Conservation (phyloP, 2,113 vertebrate genomes). For the Australoheros scitulus region DNA sequence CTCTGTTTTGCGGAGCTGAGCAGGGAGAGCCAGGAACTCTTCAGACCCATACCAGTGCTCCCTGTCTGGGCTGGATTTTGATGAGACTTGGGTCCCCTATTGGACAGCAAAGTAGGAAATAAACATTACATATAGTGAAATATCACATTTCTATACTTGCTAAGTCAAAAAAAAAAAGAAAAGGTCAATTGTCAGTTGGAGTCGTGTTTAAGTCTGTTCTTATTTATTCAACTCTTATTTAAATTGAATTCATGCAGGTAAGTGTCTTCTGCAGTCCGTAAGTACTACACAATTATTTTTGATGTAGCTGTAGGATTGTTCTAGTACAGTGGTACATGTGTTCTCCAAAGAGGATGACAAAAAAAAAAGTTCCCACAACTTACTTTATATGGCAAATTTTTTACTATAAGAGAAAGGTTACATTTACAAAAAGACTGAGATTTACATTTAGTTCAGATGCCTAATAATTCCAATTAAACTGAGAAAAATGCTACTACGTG, state of each 20-base stretch:
- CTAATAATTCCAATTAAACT: background rate
- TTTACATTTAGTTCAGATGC: background rate
- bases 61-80: conserved; percentile 44
- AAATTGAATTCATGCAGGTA: background rate
- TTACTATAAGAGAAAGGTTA: too few relatives aligned
- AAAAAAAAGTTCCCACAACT: background rate
- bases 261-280: background rate
- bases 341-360: background rate
- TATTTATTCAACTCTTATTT: background rate
- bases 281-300: background rate
- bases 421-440: background rate
- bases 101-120: background rate
- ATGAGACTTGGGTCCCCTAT: conserved; percentile 11
- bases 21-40: conserved; percentile 94
- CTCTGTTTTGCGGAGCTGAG: conserved; percentile 93
- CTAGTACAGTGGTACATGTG: background rate
- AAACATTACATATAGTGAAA: background rate
- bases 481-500: background rate
- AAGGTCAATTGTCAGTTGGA: too few relatives aligned
- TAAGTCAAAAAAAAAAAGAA: background rate
- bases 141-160: background rate
- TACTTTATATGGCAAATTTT: background rate
- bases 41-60: conserved; percentile 93
- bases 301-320: background rate
- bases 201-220: too few relatives aligned